Evolutionary conservation across 2,888 invertebrate species (phyloP), one percentile per base, ranked within the genome.

Genomic region (Epirrhoe tristata): DNA sequence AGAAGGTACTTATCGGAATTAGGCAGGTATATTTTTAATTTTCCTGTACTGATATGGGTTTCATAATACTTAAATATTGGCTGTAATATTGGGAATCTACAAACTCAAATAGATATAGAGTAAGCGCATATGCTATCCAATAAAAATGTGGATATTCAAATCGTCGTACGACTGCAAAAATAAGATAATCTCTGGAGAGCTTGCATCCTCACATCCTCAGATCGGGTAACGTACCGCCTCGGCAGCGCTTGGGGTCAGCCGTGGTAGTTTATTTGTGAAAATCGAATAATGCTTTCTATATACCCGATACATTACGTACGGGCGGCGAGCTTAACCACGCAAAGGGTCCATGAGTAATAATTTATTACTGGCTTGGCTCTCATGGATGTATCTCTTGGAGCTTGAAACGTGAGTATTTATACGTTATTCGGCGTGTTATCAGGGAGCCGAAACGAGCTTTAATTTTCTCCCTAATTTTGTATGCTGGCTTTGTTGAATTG

Each of bases 271-370:
- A 81, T 82, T 82, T 80, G 81, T 78, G 79, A 84, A 82, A 88
- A 88, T 84, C 82, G 85, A 82, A 81, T 84, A 81, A 79, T 80
- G 79, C 77, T 76, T 77, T 79, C 80, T 72, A 70, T 76, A 72
- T 79, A 80, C 76, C 81, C 85, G 84, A 89, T 89, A 90, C 86
- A 88, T 89, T 89, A 86, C 81, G 80, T 81, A 79, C 83, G 83
- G 82, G 84, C 81, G 59, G 46, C 52, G 82, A 84, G 85, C 85
- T 86, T 84, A 85, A 87, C 89, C 89, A 79, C 83, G 82, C 83
- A 82, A 87, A 89, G 87, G 88, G 89, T 87, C 82, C 83, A 82
- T 82, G 82, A 81, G 84, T 84, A 88, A 90, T 90, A 88, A 90
- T 90, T 90, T 89, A 90, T 90, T 86, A 87, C 84, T 76, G 75